Evolutionary conservation across 1,140 invertebrate genomes (phyloP).

Genomic region (Varroa destructor): DNA sequence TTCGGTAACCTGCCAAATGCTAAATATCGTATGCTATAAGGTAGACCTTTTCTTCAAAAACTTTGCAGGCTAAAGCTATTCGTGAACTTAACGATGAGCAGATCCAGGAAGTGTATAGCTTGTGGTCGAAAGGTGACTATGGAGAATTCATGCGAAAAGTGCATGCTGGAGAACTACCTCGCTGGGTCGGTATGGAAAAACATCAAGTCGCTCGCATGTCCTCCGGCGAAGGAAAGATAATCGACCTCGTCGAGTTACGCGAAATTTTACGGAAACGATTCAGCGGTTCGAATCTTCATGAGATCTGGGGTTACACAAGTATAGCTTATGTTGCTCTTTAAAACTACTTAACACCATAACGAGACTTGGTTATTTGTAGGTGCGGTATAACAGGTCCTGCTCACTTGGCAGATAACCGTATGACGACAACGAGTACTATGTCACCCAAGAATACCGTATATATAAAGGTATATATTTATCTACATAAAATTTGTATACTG

Average conservation of each 20-base stretch:
- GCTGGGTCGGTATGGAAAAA: slow-evolving; percentile 8
- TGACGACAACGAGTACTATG: too few species aligned
- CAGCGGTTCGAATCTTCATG: neutral
- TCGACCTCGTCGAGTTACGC: slow-evolving; percentile 7
- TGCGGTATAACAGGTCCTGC: too few species aligned
- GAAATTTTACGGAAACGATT: neutral
- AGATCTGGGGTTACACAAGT: slow-evolving; percentile 16
- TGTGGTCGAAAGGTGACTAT: neutral
- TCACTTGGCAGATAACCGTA: too few species aligned
- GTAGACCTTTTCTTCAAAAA: too few species aligned
- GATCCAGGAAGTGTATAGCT: neutral
- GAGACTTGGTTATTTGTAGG: too few species aligned
- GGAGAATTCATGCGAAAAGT: slow-evolving; percentile 9
- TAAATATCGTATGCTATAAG: too few species aligned
- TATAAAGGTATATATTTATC: too few species aligned
- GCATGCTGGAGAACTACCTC: slow-evolving; percentile 15
- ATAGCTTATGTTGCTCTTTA: neutral
- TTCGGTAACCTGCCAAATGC: too few species aligned
- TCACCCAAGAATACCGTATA: too few species aligned
- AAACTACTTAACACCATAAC: neutral
- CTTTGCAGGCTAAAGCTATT: neutral
- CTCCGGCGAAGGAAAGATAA: neutral
- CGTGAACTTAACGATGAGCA: slow-evolving; percentile 9
- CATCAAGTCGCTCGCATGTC: neutral
- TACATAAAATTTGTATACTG: too few species aligned